Base-by-base conservation (phyloP, 2,113 vertebrate species). In the Baryphthengus martii region DNA sequence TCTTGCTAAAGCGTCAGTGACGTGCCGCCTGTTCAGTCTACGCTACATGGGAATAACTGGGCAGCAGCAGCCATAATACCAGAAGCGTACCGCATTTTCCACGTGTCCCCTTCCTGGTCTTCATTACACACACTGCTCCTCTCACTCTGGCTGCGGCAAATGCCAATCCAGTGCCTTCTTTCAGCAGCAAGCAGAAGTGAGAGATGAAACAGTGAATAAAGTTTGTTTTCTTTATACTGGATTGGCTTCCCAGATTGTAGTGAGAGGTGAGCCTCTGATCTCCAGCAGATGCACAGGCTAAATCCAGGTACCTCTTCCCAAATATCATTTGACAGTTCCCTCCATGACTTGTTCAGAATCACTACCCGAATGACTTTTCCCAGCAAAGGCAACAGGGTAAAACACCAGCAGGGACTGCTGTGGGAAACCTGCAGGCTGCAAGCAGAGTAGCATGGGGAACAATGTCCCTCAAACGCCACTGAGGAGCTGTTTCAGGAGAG, bases 321-420 rank as follows among this genome's bases (percentile, higher is more conserved):
- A 81, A 42, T 76, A 72, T 42, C 91, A 67, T 95, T 90, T 95
- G 88, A 94, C 93, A 96, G 47, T 67, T 94, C 92, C 55, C 79
- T 96, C 81, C 82, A 84, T 2, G 13, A 73, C 90, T 86, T 89
- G 83, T 62, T 96, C 92, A 86, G 76, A 97, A 94, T 91, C 89
- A 26, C 79, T 70, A 71, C 93, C 93, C 21, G 26, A 93, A 95
- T 91, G 92, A 96, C 93, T 95, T 96, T 95, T 92, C 90, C 93
- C 33, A 79, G 85, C 85, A 93, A 96, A 94, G 88, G 83, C 29
- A 81, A 80, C 45, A 44, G 78, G 84, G 89, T 65, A 62, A 79
- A 84, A 91, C 78, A 58, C 44, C 85, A 97, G 83, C 39, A 18
- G 94, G 90, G 65, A 77, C 55, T 87, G 67, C 55, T 13, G 31